Conservation (phyloP, 2,888 invertebrate species). For the Brenthis hecate region DNA sequence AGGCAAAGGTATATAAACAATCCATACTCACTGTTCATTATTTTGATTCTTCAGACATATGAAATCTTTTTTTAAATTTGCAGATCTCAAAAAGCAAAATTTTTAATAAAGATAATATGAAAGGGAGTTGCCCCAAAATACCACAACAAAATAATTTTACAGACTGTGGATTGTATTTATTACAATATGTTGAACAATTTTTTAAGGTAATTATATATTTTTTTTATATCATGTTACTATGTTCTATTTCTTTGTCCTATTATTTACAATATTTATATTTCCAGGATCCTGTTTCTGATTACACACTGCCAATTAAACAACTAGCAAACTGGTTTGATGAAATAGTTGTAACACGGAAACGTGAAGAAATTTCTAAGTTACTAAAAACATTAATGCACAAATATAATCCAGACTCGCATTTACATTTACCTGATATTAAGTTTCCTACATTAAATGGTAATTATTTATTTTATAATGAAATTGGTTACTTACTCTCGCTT, state of each 20-base stretch:
- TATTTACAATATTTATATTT: slow-evolving; percentile 47
- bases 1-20: slow-evolving; percentile 83
- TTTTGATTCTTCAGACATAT: not conserved
- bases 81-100: slow-evolving; percentile 83
- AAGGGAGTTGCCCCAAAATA: slow-evolving; percentile 93
- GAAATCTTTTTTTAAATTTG: slow-evolving; percentile 40
- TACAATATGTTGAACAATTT: slow-evolving; percentile 98
- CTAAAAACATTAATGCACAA: slow-evolving; percentile 88
- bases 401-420: slow-evolving; percentile 85
- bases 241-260: not conserved
- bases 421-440: slow-evolving; percentile 86
- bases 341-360: slow-evolving; percentile 90
- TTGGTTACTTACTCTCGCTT: too few relatives aligned
- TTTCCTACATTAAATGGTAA: slow-evolving; percentile 90
- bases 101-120: slow-evolving; percentile 92
- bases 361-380: slow-evolving; percentile 92
- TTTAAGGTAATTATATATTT: slow-evolving; percentile 85
- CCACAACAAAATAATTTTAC: slow-evolving; percentile 99
- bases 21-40: not conserved
- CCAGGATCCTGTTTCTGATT: slow-evolving; percentile 92
- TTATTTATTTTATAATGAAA: too few relatives aligned
- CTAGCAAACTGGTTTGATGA: slow-evolving; percentile 94
- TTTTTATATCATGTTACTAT: slow-evolving; percentile 17
- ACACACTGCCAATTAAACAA: slow-evolving; percentile 90
- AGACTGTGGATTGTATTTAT: slow-evolving; percentile 97